A percentile compares a stretch with the other conserved stretches of the same genome.
Evolutionary conservation across 2,888 invertebrate genomes (phyloP).

Genomic region (Cylindroiulus punctatus): DNA sequence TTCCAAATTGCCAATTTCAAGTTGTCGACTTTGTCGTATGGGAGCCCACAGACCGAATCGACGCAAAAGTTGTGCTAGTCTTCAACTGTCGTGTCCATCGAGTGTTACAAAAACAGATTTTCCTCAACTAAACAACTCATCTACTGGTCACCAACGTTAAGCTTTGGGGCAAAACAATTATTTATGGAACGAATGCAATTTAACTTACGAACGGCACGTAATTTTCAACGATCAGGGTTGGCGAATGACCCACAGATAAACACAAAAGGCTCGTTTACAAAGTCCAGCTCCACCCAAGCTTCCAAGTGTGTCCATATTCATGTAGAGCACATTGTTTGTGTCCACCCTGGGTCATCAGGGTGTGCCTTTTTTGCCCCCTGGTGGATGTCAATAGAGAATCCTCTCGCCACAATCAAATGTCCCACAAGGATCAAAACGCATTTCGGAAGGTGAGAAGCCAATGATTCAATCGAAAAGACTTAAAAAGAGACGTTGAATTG

Average conservation of each 20-base stretch:
- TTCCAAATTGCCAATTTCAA: too few species aligned
- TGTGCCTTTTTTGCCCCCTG: conserved; percentile 42
- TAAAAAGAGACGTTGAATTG: conserved; percentile 34
- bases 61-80: too few species aligned
- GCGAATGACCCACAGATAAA: neutral
- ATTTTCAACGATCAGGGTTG: neutral
- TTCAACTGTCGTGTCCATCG: too few species aligned
- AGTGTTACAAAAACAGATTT: too few species aligned
- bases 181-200: neutral
- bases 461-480: conserved; percentile 45
- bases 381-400: conserved; percentile 33
- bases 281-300: conserved; percentile 21
- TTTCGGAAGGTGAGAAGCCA: conserved; percentile 2
- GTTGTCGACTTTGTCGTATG: too few species aligned
- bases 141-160: too few species aligned
- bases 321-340: conserved; percentile 42
- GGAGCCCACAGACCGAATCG: too few species aligned
- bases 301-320: conserved; percentile 11
- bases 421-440: conserved; percentile 43
- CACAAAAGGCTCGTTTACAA: conserved; percentile 32
- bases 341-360: conserved; percentile 49
- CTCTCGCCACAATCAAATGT: conserved; percentile 12
- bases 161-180: neutral
- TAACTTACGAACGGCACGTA: neutral
- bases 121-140: too few species aligned